Conservation (phyloP, 1,140 invertebrate genomes). For the Aphaenogaster ashmeadi region DNA sequence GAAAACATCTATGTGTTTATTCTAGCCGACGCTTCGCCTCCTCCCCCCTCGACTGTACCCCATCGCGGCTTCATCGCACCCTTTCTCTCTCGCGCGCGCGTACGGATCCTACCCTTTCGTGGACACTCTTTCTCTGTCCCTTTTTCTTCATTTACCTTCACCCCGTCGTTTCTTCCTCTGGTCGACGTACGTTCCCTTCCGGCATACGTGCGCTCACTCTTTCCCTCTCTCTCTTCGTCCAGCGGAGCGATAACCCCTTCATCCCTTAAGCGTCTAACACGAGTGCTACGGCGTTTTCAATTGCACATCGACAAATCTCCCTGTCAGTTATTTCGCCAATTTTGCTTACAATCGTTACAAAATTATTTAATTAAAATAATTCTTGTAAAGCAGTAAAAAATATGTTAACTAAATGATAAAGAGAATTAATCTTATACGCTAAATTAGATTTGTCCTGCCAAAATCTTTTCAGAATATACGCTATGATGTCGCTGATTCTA, state of each 20-base stretch:
- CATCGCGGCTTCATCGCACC: constrained; percentile 53
- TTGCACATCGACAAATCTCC: constrained; percentile 36
- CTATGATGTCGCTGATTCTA: background rate
- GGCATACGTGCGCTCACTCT: constrained; percentile 8
- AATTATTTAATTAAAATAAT: constrained; percentile 27
- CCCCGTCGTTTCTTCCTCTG: constrained; percentile 59
- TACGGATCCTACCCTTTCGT: constrained; percentile 64
- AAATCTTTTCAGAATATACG: background rate
- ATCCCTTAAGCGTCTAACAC: constrained; percentile 65
- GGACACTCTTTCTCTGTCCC: constrained; percentile 71
- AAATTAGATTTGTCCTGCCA: background rate
- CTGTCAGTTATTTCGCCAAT: constrained; percentile 52
- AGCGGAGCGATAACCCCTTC: constrained; percentile 62
- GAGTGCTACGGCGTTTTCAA: constrained; percentile 54
- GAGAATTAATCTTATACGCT: background rate
- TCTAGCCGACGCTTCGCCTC: constrained; percentile 87
- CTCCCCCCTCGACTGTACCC: constrained; percentile 68
- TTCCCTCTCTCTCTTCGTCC: constrained; percentile 15
- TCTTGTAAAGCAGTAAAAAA: constrained; percentile 20
- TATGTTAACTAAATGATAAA: background rate
- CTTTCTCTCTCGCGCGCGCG: constrained; percentile 61
- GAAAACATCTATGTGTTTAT: constrained; percentile 90
- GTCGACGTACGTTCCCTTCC: constrained; percentile 35
- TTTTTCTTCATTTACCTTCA: constrained; percentile 74
- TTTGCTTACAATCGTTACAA: constrained; percentile 32